These are phyloP conservation scores for Amyelois transitella DNA, from an alignment of 1,140 invertebrate species.

Conservation along the genomic window DNA sequence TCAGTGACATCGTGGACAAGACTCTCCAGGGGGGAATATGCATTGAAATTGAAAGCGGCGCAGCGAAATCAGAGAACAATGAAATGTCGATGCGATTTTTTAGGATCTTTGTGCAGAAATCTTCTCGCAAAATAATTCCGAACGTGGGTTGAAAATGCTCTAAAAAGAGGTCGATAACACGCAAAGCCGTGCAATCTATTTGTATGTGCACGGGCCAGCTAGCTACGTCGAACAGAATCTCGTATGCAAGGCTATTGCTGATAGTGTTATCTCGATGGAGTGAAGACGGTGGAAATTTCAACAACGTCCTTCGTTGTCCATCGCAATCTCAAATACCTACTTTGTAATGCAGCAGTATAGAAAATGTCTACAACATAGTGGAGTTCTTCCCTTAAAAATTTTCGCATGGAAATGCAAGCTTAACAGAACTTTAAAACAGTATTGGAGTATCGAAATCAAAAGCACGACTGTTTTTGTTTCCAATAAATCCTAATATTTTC, in stretches of 20 bases:
- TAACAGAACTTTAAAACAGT: too few species aligned
- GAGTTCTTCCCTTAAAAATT: too few species aligned
- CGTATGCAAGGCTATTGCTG: constrained; percentile 63
- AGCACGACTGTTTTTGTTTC: too few species aligned
- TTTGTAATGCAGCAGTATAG: too few species aligned
- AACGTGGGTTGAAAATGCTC: background rate
- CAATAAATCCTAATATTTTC: background rate
- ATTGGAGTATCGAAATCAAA: too few species aligned
- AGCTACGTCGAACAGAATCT: constrained; percentile 54
- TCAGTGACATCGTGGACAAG: constrained; percentile 43
- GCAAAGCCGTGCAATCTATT: constrained; percentile 4
- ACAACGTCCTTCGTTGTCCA: background rate
- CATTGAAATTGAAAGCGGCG: constrained; percentile 27
- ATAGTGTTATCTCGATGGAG: constrained; percentile 62
- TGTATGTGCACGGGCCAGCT: background rate
- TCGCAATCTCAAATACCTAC: too few species aligned
- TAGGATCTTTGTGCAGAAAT: background rate
- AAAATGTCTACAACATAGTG: too few species aligned
- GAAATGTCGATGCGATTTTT: background rate
- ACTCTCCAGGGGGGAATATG: constrained; percentile 32
- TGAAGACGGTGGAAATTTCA: constrained; percentile 9
- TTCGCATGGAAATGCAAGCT: background rate
- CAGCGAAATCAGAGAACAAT: background rate
- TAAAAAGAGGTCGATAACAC: background rate
- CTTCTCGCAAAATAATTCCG: constrained; percentile 5